Evolutionary conservation across 2,113 vertebrate species (phyloP).

Genomic region (Rhinichthys klamathensis): DNA sequence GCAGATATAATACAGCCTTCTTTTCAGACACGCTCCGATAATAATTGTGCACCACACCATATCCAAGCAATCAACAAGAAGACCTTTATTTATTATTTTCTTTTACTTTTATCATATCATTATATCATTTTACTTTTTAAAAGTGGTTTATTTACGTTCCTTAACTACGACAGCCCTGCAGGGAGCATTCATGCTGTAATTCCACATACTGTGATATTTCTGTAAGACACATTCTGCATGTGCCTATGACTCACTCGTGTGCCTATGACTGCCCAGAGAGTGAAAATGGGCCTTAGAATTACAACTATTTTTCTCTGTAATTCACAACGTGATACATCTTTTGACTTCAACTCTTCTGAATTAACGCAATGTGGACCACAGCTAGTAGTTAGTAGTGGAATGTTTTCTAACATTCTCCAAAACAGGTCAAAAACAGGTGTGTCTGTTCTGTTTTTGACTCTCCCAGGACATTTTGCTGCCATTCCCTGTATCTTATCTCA

Average conservation of each 20-base stretch:
- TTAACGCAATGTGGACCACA: background rate
- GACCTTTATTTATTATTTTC: background rate
- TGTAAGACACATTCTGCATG: background rate
- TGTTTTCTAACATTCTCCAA: conserved; percentile 1
- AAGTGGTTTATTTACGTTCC: background rate
- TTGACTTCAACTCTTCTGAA: background rate
- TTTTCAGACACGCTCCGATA: background rate
- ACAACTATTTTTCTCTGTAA: background rate
- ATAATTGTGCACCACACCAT: background rate
- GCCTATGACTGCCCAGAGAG: conserved; percentile 9
- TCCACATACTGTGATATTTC: conserved; percentile 12
- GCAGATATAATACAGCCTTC: background rate
- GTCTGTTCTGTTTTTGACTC: background rate
- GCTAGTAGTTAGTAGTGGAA: background rate
- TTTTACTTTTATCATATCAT: too few species aligned
- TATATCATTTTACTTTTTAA: background rate
- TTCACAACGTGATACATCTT: background rate
- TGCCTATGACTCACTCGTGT: conserved; percentile 25
- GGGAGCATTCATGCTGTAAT: background rate
- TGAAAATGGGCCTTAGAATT: background rate
- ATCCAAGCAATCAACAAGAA: background rate
- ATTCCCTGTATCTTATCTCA: conserved; percentile 44
- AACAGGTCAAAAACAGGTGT: conserved; percentile 37
- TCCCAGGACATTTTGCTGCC: background rate
- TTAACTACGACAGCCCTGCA: background rate